Base-by-base conservation (phyloP, 2,113 vertebrate genomes). In the Uria lomvia region DNA sequence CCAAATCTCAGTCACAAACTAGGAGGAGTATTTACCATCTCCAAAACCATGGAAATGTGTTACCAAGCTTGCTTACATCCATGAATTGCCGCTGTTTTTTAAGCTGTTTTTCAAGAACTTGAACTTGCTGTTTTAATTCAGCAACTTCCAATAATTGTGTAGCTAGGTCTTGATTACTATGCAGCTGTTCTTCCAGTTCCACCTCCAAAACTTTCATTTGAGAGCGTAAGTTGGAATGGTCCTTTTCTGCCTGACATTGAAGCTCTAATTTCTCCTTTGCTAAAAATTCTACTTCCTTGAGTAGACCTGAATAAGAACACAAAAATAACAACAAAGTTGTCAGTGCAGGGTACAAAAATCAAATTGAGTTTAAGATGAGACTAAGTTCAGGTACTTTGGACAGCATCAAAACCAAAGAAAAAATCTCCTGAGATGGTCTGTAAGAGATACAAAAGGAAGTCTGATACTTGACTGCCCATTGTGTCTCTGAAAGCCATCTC, bases 31-130 rank as follows among this genome's bases (percentile, higher is more conserved):
- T 30, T 76, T 55, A 52, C 38, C 59, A n/a, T 34, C 9, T 52
- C 60, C 59, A 83, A 86, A 67, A 6, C 20, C 32, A 53, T 4
- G 19, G 43, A 38, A 80, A 24, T 1, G 7, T 2, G 6, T 8
- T 27, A 15, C 40, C 20, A 42, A 27, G 24, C 22, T 72, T 47
- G 22, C 98, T 98, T 87, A 99, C 99, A 52, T 99, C 99, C 94
- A 99, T 99, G 93, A 99, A 99, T 63, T 99, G 99, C 2, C 99
- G 97, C 91, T 99, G 98, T 26, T 98, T 98, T 94, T 99, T 99
- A 40, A 99, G 97, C 71, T 99, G 99, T 89, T 99, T 99, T 95
- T 99, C 99, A 43, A 99, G 98, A 36, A 98, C 98, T 53, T 97
- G 97, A 86, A 99, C 98, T 36, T 98, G 99, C 97, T 99, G 99